Conservation (phyloP, 2,113 vertebrate species). For the Sciurus niger region DNA sequence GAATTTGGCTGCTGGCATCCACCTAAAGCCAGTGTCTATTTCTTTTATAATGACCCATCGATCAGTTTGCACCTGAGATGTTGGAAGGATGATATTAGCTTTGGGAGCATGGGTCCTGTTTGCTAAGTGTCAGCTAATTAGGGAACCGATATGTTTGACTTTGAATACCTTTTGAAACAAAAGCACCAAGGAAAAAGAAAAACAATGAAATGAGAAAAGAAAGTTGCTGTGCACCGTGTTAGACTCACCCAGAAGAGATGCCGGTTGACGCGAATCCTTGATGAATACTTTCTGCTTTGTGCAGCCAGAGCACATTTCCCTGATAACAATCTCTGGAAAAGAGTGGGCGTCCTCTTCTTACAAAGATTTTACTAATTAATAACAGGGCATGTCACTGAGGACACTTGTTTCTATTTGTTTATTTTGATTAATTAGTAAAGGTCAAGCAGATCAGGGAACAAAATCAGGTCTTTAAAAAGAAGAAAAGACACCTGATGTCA, state of each 20-base stretch:
- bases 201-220: background rate
- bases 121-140: background rate
- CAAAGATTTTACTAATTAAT: slow-evolving; percentile 27
- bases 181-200: background rate
- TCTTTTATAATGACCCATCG: background rate
- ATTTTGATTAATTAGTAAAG: slow-evolving; percentile 59
- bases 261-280: background rate
- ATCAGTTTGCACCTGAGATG: background rate
- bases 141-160: background rate
- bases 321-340: slow-evolving; percentile 49
- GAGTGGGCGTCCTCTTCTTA: background rate
- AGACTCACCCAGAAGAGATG: background rate
- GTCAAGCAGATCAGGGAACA: background rate
- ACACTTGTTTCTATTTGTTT: slow-evolving; percentile 32
- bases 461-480: background rate
- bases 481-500: background rate
- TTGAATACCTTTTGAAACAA: slow-evolving; percentile 8
- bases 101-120: too few species aligned
- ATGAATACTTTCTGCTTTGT: background rate
- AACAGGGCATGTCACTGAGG: background rate
- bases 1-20: too few species aligned
- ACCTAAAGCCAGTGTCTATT: too few species aligned
- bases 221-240: background rate
- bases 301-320: background rate
- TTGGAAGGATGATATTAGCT: background rate